Evolutionary conservation across 2,797 vertebrate genomes (phyloP).

Genomic region (Premnoplex brunnescens): DNA sequence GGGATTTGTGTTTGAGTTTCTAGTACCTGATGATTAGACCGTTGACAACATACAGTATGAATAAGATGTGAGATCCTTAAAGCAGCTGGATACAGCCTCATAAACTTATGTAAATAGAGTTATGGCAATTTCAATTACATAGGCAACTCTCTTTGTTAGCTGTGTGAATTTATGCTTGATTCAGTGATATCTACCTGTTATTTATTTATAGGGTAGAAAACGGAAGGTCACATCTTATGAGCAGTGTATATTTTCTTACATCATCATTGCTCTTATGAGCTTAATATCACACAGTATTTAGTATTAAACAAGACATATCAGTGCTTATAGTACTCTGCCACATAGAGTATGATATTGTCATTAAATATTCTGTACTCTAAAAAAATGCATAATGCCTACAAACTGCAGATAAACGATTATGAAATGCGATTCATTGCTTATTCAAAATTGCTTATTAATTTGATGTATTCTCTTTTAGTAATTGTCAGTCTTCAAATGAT

Average conservation of each 20-base stretch:
- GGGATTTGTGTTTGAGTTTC: background rate
- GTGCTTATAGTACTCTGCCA: background rate
- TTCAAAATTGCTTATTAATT: background rate
- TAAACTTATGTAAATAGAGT: background rate
- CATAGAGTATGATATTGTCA: background rate
- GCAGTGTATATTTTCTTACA: background rate
- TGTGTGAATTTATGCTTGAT: background rate
- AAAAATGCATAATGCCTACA: background rate
- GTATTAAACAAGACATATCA: background rate
- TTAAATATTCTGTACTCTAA: background rate
- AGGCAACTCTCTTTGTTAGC: background rate
- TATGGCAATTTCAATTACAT: background rate
- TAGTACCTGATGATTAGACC: background rate
- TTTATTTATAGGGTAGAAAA: background rate
- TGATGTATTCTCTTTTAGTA: background rate
- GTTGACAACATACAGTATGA: background rate
- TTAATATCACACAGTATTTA: background rate
- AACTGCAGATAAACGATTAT: background rate
- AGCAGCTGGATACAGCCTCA: background rate
- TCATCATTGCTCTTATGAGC: background rate
- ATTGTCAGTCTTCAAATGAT: background rate
- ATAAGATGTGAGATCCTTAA: background rate
- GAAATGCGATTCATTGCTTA: background rate
- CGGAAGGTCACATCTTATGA: background rate
- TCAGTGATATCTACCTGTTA: background rate